Conservation (phyloP, 2,113 vertebrate species). For the Tricholaema leucomelas region DNA sequence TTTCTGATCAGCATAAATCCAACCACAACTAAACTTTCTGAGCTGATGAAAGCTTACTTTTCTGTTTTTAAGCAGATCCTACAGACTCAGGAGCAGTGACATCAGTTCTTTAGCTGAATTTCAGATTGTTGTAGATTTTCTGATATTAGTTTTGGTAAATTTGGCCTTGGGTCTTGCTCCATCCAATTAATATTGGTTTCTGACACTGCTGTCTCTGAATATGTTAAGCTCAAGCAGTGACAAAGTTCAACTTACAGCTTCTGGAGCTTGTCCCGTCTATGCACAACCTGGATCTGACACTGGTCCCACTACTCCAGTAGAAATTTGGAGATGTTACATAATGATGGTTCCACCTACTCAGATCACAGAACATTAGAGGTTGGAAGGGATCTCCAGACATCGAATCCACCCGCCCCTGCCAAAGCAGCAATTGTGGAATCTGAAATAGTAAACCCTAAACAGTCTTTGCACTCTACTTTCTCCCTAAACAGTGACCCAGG, state of each 20-base stretch:
- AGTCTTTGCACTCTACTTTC: no score
- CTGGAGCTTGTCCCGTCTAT: not conserved
- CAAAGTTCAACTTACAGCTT: not conserved
- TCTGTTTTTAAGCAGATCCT: not conserved
- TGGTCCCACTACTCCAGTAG: not conserved
- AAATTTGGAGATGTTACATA: not conserved
- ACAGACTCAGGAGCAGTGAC: not conserved
- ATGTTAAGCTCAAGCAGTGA: not conserved
- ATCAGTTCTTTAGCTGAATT: not conserved
- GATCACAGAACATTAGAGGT: not conserved
- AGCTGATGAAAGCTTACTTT: not conserved
- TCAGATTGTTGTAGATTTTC: not conserved
- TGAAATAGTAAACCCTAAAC: no score
- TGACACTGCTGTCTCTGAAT: not conserved
- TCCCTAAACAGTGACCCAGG: no score
- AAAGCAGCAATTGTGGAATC: no score
- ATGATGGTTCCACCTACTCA: rapidly evolving
- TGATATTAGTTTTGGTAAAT: not conserved
- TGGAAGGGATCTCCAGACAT: no score
- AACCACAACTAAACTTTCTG: not conserved
- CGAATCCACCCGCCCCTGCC: no score
- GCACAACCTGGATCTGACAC: not conserved
- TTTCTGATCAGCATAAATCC: not conserved
- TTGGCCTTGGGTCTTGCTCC: not conserved
- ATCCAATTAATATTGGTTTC: not conserved